Evolutionary conservation across 2,113 vertebrate genomes (phyloP).

Genomic region (Fregetta grallaria): DNA sequence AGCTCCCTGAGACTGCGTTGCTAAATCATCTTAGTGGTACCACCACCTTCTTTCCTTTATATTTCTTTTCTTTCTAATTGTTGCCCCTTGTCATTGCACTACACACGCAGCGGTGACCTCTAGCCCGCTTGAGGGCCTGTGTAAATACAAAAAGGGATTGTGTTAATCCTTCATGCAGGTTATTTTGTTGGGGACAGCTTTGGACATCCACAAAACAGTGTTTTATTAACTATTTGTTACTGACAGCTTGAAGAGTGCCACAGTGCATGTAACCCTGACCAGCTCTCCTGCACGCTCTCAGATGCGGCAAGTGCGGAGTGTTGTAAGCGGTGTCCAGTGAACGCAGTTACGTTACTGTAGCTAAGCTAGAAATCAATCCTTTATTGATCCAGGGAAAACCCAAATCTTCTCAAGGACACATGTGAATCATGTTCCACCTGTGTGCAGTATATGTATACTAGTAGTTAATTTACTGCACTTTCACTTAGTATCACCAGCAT

Average conservation of each 20-base stretch:
- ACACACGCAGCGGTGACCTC: not conserved
- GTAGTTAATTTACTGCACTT: not conserved
- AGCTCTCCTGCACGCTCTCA: not conserved
- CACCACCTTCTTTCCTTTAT: not conserved
- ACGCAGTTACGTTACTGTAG: too few relatives aligned
- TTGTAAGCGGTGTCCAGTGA: not conserved
- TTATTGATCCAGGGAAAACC: not conserved
- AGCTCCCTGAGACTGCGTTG: not conserved
- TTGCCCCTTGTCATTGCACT: rapidly evolving
- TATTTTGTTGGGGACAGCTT: not conserved
- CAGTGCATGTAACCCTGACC: not conserved
- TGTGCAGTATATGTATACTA: not conserved
- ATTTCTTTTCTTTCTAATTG: not conserved
- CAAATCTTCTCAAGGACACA: not conserved
- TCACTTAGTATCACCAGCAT: not conserved
- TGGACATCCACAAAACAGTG: not conserved
- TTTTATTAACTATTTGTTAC: not conserved
- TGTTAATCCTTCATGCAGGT: not conserved
- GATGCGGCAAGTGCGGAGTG: rapidly evolving
- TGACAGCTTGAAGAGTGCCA: not conserved
- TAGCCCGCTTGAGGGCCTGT: not conserved
- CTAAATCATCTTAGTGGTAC: not conserved
- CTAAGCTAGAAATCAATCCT: not conserved
- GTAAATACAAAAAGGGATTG: not conserved
- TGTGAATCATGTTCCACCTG: not conserved